Evolutionary conservation across 2,113 vertebrate species (phyloP).

Genomic region (Ochotona princeps): DNA sequence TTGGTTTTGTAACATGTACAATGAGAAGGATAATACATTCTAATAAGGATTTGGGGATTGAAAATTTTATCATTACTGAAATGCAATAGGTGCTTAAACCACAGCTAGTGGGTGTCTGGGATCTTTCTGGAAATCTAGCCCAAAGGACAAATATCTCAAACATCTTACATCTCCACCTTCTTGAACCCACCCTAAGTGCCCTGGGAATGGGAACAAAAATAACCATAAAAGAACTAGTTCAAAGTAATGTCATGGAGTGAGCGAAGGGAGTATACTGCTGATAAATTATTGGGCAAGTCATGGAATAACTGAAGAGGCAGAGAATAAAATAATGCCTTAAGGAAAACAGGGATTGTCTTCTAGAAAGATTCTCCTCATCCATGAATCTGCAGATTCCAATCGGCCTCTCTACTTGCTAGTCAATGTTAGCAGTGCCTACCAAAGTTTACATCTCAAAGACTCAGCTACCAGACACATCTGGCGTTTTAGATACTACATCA

Average conservation of each 20-base stretch:
- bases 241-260: neutral
- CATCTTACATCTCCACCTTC: no score
- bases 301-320: no score
- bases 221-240: neutral
- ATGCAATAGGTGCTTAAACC: neutral
- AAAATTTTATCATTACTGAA: neutral
- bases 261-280: neutral
- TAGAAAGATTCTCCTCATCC: no score
- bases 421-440: neutral
- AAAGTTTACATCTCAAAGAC: neutral
- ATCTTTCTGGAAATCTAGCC: neutral
- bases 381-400: neutral
- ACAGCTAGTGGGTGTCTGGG: neutral
- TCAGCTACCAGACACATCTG: neutral
- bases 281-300: neutral
- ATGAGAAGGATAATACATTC: neutral
- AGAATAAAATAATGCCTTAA: neutral
- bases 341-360: no score
- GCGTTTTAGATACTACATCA: no score
- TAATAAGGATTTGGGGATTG: neutral
- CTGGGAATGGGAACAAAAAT: no score
- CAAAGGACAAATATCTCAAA: neutral
- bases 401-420: neutral
- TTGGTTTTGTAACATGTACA: neutral
- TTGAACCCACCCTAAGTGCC: neutral